phyloP scores from a whole-genome alignment of 2,888 invertebrate species.

The Plebejus anna region DNA sequence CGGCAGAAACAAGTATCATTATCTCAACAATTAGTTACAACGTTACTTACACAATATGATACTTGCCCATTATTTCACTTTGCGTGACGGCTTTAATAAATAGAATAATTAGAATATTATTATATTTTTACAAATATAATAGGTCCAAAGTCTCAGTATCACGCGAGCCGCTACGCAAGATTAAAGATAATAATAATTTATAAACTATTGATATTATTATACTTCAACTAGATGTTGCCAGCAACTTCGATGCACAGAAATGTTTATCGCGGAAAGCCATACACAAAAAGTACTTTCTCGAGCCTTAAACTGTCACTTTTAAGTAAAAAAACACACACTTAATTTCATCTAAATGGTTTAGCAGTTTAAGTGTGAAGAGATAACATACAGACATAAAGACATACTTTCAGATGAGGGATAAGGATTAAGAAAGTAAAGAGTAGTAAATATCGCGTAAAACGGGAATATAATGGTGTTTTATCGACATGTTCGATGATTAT shows the following conservation, averaged over 20 bases:
- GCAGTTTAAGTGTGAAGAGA: too few species aligned
- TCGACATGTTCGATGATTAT: neutral
- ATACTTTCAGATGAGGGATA: too few species aligned
- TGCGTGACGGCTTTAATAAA: slow-evolving; percentile 1
- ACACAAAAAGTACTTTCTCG: too few species aligned
- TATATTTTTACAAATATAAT: neutral
- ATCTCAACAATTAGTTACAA: neutral
- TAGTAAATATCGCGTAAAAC: neutral
- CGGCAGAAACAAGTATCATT: neutral
- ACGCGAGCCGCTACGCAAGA: neutral
- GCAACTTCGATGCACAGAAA: too few species aligned
- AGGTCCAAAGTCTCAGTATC: neutral
- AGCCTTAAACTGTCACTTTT: too few species aligned
- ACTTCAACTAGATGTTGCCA: too few species aligned
- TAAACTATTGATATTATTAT: neutral
- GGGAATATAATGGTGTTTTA: neutral
- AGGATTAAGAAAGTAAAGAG: too few species aligned
- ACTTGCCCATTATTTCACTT: neutral
- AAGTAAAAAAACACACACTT: too few species aligned
- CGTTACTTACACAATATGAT: neutral
- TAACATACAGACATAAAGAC: too few species aligned
- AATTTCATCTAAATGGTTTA: too few species aligned
- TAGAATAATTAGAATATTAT: slow-evolving; percentile 3
- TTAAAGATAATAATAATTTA: neutral
- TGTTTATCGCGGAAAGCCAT: too few species aligned